Percentiles rank a stretch among this genome's conserved stretches.
phyloP scores from a whole-genome alignment of 2,797 vertebrate species.

The Sebastes elongatus region DNA sequence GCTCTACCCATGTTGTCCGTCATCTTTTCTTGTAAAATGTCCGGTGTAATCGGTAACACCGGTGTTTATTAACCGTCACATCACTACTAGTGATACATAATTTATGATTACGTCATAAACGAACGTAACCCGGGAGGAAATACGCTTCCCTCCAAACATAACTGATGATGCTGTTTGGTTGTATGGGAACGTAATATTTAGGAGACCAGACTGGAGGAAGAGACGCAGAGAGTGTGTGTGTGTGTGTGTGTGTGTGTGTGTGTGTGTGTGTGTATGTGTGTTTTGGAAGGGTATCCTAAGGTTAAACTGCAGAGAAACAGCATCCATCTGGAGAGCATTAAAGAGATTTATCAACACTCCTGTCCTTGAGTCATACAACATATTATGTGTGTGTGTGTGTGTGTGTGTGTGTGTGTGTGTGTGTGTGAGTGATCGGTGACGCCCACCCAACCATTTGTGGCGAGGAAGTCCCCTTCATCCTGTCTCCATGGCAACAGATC shows the following conservation, averaged over 20 bases:
- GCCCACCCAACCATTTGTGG: background rate
- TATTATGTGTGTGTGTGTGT: background rate
- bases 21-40: no score
- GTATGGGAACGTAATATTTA: no score
- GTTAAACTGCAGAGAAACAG: constrained; percentile 91
- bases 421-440: background rate
- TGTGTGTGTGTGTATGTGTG: background rate
- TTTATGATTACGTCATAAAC: no score
- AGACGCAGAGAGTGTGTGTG: background rate
- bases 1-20: no score
- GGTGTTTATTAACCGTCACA: no score
- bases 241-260: background rate
- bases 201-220: no score
- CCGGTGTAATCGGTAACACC: no score
- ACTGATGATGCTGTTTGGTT: no score
- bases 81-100: no score
- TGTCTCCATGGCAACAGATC: background rate
- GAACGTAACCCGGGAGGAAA: no score
- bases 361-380: constrained; percentile 87
- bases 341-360: constrained; percentile 92
- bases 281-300: constrained; percentile 87
- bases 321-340: constrained; percentile 95
- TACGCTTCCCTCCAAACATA: no score
- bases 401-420: background rate
- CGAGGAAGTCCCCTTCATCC: background rate